These are phyloP conservation scores for Meloidogyne hapla DNA, from an alignment of 1,140 invertebrate species.

Conservation along the genomic window DNA sequence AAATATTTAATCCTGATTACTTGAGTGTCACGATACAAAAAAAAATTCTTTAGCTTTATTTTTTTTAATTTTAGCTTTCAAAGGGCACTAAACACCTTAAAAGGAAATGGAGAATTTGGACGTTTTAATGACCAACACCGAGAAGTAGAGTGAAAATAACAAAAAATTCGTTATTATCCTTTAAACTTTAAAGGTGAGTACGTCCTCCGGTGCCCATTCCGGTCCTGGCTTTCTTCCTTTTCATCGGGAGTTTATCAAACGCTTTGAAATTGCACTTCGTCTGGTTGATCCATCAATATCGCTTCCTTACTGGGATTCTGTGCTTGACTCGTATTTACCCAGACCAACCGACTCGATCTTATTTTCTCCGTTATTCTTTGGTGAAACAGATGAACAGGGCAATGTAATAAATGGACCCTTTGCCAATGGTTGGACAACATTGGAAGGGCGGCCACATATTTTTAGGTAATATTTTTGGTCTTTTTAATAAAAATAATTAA, in stretches of 20 bases:
- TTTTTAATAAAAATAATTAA: conserved; percentile 18
- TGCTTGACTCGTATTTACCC: conserved; percentile 62
- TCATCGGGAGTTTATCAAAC: conserved; percentile 38
- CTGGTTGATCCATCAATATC: conserved; percentile 56
- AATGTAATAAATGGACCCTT: conserved; percentile 48
- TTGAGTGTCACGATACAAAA: no score
- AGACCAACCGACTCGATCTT: conserved; percentile 63
- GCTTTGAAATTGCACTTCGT: conserved; percentile 37
- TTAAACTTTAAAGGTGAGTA: conserved; percentile 38
- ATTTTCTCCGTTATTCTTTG: conserved; percentile 60
- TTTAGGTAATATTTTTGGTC: conserved; percentile 2
- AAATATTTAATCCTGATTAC: no score
- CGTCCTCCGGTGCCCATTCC: conserved; percentile 34
- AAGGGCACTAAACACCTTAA: conserved; percentile 63
- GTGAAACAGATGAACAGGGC: conserved; percentile 54
- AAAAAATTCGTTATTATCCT: conserved; percentile 25
- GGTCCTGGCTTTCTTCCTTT: conserved; percentile 42
- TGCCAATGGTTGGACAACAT: conserved; percentile 39
- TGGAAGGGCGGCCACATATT: conserved; percentile 36
- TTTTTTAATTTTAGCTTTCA: conserved; percentile 50
- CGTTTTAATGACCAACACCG: conserved; percentile 54
- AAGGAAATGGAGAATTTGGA: conserved; percentile 62
- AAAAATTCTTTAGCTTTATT: no score
- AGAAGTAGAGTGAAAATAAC: conserved; percentile 42
- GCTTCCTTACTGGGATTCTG: conserved; percentile 66